Base-by-base conservation (phyloP, 2,113 vertebrate species). In the Hiodon alosoides region DNA sequence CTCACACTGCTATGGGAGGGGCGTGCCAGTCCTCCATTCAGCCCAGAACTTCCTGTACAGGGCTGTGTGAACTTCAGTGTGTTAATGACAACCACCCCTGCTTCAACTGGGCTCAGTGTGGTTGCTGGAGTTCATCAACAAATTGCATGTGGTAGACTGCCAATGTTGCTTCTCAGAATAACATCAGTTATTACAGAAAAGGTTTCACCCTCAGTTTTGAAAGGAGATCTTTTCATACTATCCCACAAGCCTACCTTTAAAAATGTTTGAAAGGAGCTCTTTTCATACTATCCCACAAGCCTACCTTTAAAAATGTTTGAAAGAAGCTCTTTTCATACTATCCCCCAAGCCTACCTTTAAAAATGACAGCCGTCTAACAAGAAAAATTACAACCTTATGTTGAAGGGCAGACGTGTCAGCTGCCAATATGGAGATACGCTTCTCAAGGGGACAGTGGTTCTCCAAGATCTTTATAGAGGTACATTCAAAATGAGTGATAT, bases 331-430 rank as follows among this genome's bases (percentile, higher is more conserved):
- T 73, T 59, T 68, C 47, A 67, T 31, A 47, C 57, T 11, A 13
- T 60, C 60, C 70, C 47, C 47, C 54, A 46, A 71, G 11, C 47
- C 55, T 3, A 52, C 70, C 5, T 17, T 71, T 60, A 71, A 69
- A 31, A 71, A 58, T 71, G 70, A 71, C 31, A 52, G 54, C 64
- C 54, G 5, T 55, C 71, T 55, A 3, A n/a, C 81, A 79, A 31
- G n/a, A 81, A n/a, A 75, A 62, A 71, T 77, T 78, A 79, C 85
- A 89, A 84, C 74, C 79, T 85, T 79, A 75, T 3, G 76, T 61
- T 81, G 82, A 89, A 86, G 53, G 4, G 79, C 50, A 79, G 79
- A 69, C 67, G 16, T 69, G 66, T 68, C 57, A 67, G 16, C n/a
- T 67, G 71, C 77, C 79, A 81, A 70, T 80, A 82, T 31, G 31